Conservation (phyloP, 2,113 vertebrate genomes). For the Pseudorasbora parva region DNA sequence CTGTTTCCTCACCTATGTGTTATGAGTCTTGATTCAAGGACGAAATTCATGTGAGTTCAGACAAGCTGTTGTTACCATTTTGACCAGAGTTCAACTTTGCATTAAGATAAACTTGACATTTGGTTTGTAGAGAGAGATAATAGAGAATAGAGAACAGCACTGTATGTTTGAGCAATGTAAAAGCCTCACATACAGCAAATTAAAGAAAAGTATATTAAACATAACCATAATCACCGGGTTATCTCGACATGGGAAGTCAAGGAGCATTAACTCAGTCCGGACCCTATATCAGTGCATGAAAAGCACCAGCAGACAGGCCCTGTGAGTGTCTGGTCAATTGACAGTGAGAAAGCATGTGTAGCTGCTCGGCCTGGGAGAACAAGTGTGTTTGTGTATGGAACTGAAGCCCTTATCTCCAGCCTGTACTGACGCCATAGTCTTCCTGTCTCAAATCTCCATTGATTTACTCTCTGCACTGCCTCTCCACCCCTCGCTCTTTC, state of each 20-base stretch:
- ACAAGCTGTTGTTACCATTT: slow-evolving; percentile 43
- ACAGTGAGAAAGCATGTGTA: slow-evolving; percentile 37
- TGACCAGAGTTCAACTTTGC: slow-evolving; percentile 1
- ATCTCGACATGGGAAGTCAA: background rate
- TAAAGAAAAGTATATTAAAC: background rate
- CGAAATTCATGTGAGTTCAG: slow-evolving; percentile 44
- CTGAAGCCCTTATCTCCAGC: slow-evolving; percentile 78
- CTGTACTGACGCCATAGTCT: slow-evolving; percentile 81
- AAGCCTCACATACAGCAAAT: no score
- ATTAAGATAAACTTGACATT: background rate
- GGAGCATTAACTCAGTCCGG: background rate
- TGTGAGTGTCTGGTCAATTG: slow-evolving; percentile 38
- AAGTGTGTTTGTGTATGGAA: slow-evolving; percentile 77
- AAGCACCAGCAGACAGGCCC: slow-evolving; percentile 24
- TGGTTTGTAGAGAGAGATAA: no score
- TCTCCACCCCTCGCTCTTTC: slow-evolving; percentile 58
- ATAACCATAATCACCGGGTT: background rate
- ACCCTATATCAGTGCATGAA: background rate
- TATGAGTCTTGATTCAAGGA: slow-evolving; percentile 30
- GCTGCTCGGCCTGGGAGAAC: slow-evolving; percentile 57
- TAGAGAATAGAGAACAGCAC: no score
- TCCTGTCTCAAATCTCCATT: slow-evolving; percentile 88
- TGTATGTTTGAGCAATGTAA: no score
- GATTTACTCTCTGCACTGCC: slow-evolving; percentile 74
- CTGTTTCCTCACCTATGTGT: slow-evolving; percentile 43